Base-by-base conservation (phyloP, 2,888 invertebrate species). In the Salticus scenicus region DNA sequence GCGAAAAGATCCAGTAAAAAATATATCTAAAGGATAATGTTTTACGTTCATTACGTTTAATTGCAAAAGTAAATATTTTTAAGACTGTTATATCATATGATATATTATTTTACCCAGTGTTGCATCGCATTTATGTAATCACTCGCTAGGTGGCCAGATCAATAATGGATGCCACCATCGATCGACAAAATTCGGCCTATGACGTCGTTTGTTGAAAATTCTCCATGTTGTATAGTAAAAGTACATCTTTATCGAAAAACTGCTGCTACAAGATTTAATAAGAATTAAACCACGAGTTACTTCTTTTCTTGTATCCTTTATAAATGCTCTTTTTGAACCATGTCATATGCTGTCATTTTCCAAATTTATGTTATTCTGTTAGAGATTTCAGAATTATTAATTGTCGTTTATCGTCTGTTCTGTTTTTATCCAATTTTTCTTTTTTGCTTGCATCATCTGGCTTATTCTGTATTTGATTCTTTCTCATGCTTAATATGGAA, bases 181-280 rank as follows among this genome's bases (percentile, higher is more conserved):
- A 83, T 83, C 75, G 71, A 24, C 70, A 24, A 71, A 82, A 37
- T 73, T 74, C 42, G 30, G 70, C 66, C 42, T 24, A 64, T 83
- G 82, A 76, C 82, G 82, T 83, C 64, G 63, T 76, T 76, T 63
- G 67, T 51, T 47, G 27, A 69, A 33, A 37, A 70, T 75, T 83
- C 82, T 83, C 82, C 82, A 83, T 83, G 82, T 83, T 83, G 82
- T 74, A 28, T 64, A 30, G 75, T 64, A 33, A 63, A 64, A 37
- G 70, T 33, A 63, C 42, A 57, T 57, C 37, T 41, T 67, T 57
- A 57, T 57, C 30, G 33, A 27, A 73, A 31, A 70, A 14, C 41
- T 14, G n/a, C 42, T n/a, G 31, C 37, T 31, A 20, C 47, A 31
- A 31, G 24, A 37, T 33, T 41, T 30, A 41, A 69, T 42, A 30